Evolutionary conservation across 2,113 vertebrate genomes (phyloP).

Genomic region (Pituophis catenifer): DNA sequence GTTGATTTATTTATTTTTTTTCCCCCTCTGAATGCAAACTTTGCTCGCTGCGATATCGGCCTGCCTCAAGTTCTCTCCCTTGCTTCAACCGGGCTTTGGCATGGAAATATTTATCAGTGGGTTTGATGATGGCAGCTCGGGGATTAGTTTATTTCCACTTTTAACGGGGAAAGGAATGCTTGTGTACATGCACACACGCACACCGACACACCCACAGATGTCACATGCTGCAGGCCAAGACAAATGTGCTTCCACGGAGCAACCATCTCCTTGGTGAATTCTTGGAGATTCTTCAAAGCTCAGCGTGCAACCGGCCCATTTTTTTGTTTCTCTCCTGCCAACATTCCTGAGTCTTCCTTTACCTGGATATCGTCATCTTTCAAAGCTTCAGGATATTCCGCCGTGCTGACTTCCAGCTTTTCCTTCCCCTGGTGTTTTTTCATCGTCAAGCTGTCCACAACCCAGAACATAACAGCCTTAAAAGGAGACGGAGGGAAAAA

Average conservation of each 20-base stretch:
- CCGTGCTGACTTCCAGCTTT: slow-evolving; percentile 49
- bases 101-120: background rate
- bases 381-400: slow-evolving; percentile 42
- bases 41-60: too few relatives aligned
- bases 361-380: slow-evolving; percentile 73
- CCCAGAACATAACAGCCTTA: slow-evolving; percentile 82
- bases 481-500: background rate
- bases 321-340: background rate
- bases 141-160: background rate
- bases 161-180: background rate
- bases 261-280: too few relatives aligned
- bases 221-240: background rate
- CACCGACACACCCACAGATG: background rate
- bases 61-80: background rate
- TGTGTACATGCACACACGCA: background rate
- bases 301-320: accelerated
- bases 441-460: slow-evolving; percentile 81
- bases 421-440: slow-evolving; percentile 74
- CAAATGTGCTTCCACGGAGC: background rate
- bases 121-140: background rate
- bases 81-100: background rate
- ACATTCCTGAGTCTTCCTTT: slow-evolving; percentile 28
- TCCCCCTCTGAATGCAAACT: too few relatives aligned
- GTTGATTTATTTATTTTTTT: too few relatives aligned
- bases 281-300: background rate